A percentile compares a stretch with the other conserved stretches of the same genome.
phyloP scores from a whole-genome alignment of 2,113 vertebrate species.

The Alosa alosa region DNA sequence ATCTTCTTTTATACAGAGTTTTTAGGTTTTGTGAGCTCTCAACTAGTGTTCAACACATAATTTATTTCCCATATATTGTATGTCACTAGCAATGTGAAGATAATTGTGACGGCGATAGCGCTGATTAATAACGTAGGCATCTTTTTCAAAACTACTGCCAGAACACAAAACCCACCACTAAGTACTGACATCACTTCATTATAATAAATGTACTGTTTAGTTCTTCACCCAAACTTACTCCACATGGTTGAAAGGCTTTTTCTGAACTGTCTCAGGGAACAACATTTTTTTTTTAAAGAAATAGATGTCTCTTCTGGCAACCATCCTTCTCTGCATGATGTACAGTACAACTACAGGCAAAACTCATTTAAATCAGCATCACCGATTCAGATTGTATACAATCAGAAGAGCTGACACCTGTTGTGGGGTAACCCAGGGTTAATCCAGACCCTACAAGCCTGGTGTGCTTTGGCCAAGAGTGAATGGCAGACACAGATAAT shows the following conservation, averaged over 20 bases:
- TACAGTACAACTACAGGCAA: background rate
- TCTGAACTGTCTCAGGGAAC: no score
- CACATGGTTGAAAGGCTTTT: no score
- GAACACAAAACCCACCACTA: background rate
- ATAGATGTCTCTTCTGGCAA: no score
- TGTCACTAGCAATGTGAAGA: background rate
- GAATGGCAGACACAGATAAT: slow-evolving; percentile 7
- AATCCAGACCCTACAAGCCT: background rate
- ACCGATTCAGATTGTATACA: background rate
- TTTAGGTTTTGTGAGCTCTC: background rate
- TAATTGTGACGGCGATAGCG: no score
- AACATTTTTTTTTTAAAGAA: background rate
- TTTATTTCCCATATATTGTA: background rate
- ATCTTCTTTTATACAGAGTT: background rate
- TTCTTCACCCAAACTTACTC: background rate
- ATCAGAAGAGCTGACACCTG: background rate
- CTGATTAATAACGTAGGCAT: no score
- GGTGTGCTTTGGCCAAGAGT: background rate
- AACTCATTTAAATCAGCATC: background rate
- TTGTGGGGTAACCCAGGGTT: background rate
- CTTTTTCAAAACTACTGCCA: background rate
- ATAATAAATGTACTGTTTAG: background rate
- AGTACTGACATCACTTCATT: no score
- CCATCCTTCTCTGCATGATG: background rate
- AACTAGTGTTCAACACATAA: no score